Evolutionary conservation across 2,113 vertebrate species (phyloP), one percentile per base, ranked within the genome.

Genomic region (Procavia capensis): DNA sequence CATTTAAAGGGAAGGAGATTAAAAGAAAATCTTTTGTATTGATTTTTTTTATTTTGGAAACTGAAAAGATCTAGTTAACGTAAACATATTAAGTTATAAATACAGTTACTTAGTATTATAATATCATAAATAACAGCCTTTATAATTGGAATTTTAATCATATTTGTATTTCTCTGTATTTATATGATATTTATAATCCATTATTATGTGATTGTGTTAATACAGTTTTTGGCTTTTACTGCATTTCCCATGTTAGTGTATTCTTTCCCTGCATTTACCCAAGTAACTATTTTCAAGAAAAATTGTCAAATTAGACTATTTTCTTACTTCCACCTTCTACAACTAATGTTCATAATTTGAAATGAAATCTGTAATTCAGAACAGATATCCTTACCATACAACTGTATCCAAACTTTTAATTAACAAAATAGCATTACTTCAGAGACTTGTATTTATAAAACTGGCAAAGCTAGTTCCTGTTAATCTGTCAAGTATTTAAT

Each of bases 321-420:
- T 17, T 74, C 91, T 82, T 64, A 59, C 24, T 61, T 89, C 54
- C 11, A 10, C 24, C 1, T 50, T 72, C 61, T 7, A 59, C 88
- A 87, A 19, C n/a, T 82, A 19, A 64, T 78, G 14, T 9, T 6
- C 80, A 34, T 36, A 16, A 66, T 86, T 75, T 61, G 86, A 13
- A 85, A 34, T 74, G 34, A 95, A 93, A 89, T 79, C 14, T 83
- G 43, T 92, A 96, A 85, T 83, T 91, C 68, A 75, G 36, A 83
- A 82, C 3, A 92, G 31, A 27, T 93, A 66, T 81, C 80, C 27
- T 88, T 91, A n/a, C 17, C 61, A 36, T 36, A 10, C 25, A 91
- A 76, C 91, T 76, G 29, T 87, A 94, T 85, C 90, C 90, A 79
- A 54, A 91, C 59, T 25, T n/a, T 86, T 74, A 78, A 88, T 72